Evolutionary conservation across 2,113 vertebrate genomes (phyloP).

Genomic region (Zeus faber): DNA sequence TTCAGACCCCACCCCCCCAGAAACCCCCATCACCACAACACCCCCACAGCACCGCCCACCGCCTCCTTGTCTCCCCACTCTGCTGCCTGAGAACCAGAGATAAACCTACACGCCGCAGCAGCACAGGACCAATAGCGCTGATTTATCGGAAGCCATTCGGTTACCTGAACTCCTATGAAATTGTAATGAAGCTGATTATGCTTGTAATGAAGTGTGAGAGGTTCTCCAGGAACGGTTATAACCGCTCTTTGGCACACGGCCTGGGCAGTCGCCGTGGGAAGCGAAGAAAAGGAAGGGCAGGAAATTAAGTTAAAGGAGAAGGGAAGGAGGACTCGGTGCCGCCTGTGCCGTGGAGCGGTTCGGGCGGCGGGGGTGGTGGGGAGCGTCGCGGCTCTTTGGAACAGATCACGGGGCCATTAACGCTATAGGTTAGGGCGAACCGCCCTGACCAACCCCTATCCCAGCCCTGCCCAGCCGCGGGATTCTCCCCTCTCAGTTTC

Average conservation of each 20-base stretch:
- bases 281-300: conserved; percentile 4
- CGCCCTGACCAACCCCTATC: conserved; percentile 48
- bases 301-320: too few species aligned
- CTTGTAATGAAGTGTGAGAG: conserved; percentile 80
- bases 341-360: too few species aligned
- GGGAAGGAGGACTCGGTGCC: not conserved
- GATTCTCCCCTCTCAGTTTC: conserved; percentile 52
- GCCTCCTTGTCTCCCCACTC: not conserved
- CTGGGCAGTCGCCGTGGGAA: conserved; percentile 8
- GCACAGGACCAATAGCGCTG: conserved; percentile 63
- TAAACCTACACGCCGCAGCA: conserved; percentile 65
- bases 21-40: not conserved
- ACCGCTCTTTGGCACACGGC: conserved; percentile 47
- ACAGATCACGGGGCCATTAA: not conserved
- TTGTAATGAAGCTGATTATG: conserved; percentile 81
- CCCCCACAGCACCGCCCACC: not conserved
- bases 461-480: conserved; percentile 46
- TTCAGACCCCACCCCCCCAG: conserved; percentile 27
- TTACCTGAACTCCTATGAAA: conserved; percentile 77
- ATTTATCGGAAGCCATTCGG: conserved; percentile 76
- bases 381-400: not conserved
- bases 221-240: conserved; percentile 71
- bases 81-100: conserved; percentile 66
- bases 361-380: too few species aligned
- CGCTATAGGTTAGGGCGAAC: not conserved